Base-by-base conservation (phyloP, 1,140 invertebrate genomes). In the Sweltsa coloradensis region DNA sequence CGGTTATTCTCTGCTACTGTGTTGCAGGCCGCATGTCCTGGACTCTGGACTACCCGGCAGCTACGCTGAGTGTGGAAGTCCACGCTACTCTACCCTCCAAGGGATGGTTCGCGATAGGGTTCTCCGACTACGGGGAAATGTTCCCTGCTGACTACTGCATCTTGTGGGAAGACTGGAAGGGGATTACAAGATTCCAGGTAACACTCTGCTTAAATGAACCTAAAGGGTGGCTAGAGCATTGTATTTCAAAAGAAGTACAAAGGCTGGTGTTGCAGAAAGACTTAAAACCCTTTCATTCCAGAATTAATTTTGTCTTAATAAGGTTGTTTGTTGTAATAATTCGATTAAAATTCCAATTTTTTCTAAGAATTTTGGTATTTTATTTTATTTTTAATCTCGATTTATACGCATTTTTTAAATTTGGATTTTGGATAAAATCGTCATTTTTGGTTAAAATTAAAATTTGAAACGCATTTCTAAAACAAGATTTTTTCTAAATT, bases 21-120 rank as follows among this genome's bases (percentile, higher is more conserved):
- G n/a, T n/a, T n/a, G n/a, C n/a, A n/a, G n/a, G n/a, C n/a, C n/a
- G n/a, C n/a, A n/a, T 42, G 24, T 25, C 47, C 9, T 49, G 47
- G 47, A 23, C n/a, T 3, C 26, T 34, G 4, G 40, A 43, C 41
- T 34, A 42, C n/a, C 7, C 26, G 13, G 6, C 40, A 19, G 4
- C 11, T 6, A 26, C 31, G 11, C 26, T 50, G 13, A 22, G 18
- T 13, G 22, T 68, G 9, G 74, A 76, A 57, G 60, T 76, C n/a
- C 74, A 76, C 51, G 65, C 65, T 45, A 56, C 58, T 0, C 57
- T 64, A 16, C 26, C 5, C 0, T 61, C 64, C 18, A 57, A 55
- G 47, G 63, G 64, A 18, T 92, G 87, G 87, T 79, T 94, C 52
- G 85, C 86, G 2, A 57, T 95, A 41, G 94, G 94, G 25, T 97